Conservation (phyloP, 1,140 invertebrate genomes). For the Agrypnia vestita region DNA sequence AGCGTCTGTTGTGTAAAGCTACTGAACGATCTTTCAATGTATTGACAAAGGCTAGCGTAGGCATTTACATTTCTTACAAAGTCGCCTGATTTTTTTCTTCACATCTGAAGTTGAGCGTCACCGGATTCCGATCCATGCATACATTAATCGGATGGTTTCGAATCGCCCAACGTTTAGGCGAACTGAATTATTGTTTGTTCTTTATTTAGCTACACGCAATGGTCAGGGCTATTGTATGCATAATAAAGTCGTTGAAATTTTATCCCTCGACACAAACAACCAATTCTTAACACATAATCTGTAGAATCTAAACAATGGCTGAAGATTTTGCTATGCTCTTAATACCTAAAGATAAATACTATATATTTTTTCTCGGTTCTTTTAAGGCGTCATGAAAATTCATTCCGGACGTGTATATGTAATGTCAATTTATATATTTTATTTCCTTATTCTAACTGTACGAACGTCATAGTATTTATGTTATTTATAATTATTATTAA, state of each 20-base stretch:
- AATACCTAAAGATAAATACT: not conserved
- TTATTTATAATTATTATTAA: too few relatives aligned
- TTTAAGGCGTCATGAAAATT: not conserved
- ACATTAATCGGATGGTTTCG: conserved; percentile 22
- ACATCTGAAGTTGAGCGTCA: conserved; percentile 5
- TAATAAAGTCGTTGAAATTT: conserved; percentile 13
- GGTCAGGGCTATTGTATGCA: conserved; percentile 7
- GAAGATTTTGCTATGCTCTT: too few relatives aligned
- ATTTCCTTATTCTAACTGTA: too few relatives aligned
- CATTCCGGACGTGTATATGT: too few relatives aligned
- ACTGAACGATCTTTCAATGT: too few relatives aligned
- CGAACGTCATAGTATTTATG: too few relatives aligned
- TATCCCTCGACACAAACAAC: not conserved
- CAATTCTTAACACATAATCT: too few relatives aligned
- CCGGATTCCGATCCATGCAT: conserved; percentile 22
- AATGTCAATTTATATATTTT: too few relatives aligned
- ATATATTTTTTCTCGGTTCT: too few relatives aligned
- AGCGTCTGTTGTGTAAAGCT: too few relatives aligned
- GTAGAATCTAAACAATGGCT: too few relatives aligned
- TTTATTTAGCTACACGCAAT: conserved; percentile 25
- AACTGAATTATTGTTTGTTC: conserved; percentile 23
- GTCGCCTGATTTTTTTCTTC: not conserved
- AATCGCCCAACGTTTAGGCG: conserved; percentile 15
- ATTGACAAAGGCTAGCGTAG: too few relatives aligned
- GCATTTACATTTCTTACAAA: conserved; percentile 5